These are phyloP conservation scores for Ceratotherium simum DNA, from an alignment of 2,113 vertebrate genomes.

Conservation along the genomic window DNA sequence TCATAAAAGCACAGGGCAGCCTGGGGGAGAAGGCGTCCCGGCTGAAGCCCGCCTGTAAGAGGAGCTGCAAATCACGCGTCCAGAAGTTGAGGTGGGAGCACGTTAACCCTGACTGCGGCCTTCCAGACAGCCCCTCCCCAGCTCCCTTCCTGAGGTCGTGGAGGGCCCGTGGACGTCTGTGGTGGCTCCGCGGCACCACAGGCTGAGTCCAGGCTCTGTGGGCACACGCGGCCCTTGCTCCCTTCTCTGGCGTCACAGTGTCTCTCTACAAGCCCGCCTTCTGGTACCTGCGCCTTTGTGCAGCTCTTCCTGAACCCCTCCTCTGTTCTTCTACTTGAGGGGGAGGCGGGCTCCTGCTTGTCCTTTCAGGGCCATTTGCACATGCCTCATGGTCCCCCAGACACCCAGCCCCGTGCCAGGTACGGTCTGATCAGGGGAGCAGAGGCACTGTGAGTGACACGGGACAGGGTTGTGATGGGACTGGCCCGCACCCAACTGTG, in stretches of 20 bases:
- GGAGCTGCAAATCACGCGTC: conserved; percentile 72
- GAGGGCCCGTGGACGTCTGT: accelerated
- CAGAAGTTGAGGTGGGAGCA: background rate
- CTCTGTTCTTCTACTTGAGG: background rate
- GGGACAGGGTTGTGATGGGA: too few relatives aligned
- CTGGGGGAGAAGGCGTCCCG: conserved; percentile 75
- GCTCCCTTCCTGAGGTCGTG: accelerated
- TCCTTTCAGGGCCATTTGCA: background rate
- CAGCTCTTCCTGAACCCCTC: too few relatives aligned
- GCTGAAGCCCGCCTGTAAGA: conserved; percentile 78
- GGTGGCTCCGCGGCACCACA: background rate
- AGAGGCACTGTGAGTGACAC: background rate
- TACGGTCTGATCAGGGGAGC: background rate
- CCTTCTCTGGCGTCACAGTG: accelerated
- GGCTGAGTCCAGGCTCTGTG: background rate
- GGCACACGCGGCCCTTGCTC: accelerated
- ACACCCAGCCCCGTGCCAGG: accelerated
- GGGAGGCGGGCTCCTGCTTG: background rate
- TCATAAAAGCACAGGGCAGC: conserved; percentile 86
- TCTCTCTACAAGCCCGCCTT: accelerated
- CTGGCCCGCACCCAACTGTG: too few relatives aligned
- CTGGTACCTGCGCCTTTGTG: accelerated
- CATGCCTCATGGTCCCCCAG: background rate
- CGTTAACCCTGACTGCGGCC: background rate
- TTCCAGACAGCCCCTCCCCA: background rate